Conservation (phyloP, 2,888 invertebrate species). For the Pseudococcus viburni region DNA sequence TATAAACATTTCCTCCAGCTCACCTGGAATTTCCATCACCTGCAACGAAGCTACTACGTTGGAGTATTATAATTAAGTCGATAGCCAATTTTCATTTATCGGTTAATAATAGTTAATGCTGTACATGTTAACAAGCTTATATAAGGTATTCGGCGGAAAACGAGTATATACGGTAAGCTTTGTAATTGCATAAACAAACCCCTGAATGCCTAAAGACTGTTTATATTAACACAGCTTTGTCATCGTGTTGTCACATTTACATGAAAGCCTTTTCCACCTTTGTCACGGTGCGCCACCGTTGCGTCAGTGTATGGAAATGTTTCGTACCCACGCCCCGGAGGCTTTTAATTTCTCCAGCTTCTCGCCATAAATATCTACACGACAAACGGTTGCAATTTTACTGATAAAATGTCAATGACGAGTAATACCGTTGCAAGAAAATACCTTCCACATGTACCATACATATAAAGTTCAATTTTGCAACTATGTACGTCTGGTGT, state of each 20-base stretch:
- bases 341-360: slow-evolving; percentile 47
- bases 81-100: slow-evolving; percentile 21
- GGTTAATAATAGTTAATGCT: slow-evolving; percentile 23
- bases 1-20: not conserved
- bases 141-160: slow-evolving; percentile 37
- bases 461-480: not conserved
- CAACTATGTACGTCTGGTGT: not conserved
- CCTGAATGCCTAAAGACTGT: slow-evolving; percentile 52
- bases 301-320: slow-evolving; percentile 34
- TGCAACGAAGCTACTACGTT: too few relatives aligned
- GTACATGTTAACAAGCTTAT: slow-evolving; percentile 46
- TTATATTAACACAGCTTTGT: slow-evolving; percentile 55
- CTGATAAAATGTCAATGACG: slow-evolving; percentile 1
- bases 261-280: slow-evolving; percentile 55
- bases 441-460: not conserved
- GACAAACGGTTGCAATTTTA: not conserved
- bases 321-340: slow-evolving; percentile 17
- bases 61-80: not conserved
- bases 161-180: slow-evolving; percentile 32
- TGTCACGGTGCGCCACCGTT: slow-evolving; percentile 14
- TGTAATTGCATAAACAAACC: slow-evolving; percentile 55
- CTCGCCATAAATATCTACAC: not conserved
- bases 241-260: slow-evolving; percentile 52
- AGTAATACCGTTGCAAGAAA: not conserved
- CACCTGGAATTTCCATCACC: not conserved